Conservation (phyloP, 2,797 vertebrate genomes). For the Parauchenoglanis ngamensis region DNA sequence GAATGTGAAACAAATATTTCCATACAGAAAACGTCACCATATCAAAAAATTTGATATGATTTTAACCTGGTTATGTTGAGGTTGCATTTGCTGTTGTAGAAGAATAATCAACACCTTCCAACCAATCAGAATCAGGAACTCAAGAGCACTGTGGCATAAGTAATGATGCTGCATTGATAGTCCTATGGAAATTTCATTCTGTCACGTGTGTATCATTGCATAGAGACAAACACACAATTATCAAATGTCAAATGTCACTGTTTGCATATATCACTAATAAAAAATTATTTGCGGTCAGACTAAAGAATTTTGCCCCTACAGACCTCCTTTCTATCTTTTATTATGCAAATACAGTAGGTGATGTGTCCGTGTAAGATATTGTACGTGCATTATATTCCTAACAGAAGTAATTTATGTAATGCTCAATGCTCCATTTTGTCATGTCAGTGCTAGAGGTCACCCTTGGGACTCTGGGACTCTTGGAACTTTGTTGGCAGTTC, state of each 20-base stretch:
- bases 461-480: no score
- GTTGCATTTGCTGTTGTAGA: background rate
- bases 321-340: background rate
- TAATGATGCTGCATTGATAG: background rate
- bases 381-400: background rate
- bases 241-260: background rate
- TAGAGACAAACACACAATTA: background rate
- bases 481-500: no score
- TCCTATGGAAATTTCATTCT: background rate
- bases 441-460: no score
- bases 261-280: background rate
- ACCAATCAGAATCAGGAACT: background rate
- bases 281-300: background rate
- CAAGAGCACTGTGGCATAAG: background rate
- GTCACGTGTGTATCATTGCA: background rate
- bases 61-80: background rate
- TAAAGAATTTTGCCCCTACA: background rate
- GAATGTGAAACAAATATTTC: no score
- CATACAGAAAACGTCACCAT: background rate
- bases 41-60: background rate
- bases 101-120: background rate
- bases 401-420: background rate
- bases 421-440: background rate
- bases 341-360: background rate
- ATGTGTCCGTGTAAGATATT: background rate